These are phyloP conservation scores for Lepus timidus DNA, from an alignment of 2,113 vertebrate species.

Conservation along the genomic window DNA sequence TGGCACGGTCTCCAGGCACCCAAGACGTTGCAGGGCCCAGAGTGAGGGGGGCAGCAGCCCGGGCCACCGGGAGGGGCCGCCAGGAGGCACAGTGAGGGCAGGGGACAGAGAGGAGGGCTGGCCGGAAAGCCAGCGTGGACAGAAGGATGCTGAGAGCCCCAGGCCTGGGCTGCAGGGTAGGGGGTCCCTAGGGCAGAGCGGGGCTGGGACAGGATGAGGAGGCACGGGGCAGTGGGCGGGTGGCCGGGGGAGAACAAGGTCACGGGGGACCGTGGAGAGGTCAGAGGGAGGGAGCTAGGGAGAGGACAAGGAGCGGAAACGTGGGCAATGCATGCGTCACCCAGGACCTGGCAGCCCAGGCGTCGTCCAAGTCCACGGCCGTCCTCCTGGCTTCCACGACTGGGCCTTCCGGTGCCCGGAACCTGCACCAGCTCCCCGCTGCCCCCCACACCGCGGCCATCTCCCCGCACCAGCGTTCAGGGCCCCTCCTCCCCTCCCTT, in stretches of 20 bases:
- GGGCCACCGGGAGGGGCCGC: not conserved
- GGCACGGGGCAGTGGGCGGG: not conserved
- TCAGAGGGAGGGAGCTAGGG: not conserved
- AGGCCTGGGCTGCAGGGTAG: not conserved
- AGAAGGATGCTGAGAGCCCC: not conserved
- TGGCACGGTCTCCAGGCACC: too few relatives aligned
- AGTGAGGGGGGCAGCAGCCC: not conserved
- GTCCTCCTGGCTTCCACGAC: not conserved
- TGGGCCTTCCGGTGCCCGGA: not conserved
- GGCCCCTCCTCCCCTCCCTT: not conserved
- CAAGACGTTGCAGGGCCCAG: not conserved
- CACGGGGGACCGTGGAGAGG: not conserved
- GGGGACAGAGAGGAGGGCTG: not conserved
- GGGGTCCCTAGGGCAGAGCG: not conserved
- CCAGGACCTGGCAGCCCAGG: not conserved
- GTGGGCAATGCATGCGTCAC: not conserved
- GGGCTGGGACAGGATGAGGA: not conserved
- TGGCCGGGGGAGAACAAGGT: not conserved
- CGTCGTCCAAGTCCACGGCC: not conserved
- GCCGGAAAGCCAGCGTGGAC: not conserved
- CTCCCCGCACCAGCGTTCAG: not conserved
- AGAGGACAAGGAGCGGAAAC: not conserved
- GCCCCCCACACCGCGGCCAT: not conserved
- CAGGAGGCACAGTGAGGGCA: not conserved
- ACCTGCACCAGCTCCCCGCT: slow-evolving; percentile 5